These are phyloP conservation scores for Alentia gelatinosa DNA, from an alignment of 2,888 invertebrate genomes.

Conservation along the genomic window DNA sequence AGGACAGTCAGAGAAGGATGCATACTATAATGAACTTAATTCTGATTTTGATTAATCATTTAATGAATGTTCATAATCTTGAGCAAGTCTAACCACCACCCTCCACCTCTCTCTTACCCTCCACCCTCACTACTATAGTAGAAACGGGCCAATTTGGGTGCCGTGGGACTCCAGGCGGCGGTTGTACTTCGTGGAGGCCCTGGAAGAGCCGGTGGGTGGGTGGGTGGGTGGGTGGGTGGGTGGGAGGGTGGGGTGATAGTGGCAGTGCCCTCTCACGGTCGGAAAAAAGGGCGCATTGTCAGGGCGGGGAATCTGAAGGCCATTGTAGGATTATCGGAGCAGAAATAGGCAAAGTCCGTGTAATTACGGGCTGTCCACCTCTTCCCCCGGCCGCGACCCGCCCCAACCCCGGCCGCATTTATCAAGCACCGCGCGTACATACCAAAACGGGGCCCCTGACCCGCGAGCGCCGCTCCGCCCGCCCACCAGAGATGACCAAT, in stretches of 20 bases:
- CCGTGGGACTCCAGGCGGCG: no score
- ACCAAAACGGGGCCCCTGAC: neutral
- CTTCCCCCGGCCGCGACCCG: neutral
- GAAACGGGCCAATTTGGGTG: neutral
- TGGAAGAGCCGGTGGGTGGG: neutral
- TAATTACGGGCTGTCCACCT: slow-evolving; percentile 43
- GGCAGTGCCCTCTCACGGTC: neutral
- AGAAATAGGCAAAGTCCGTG: slow-evolving; percentile 52
- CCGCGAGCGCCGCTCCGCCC: neutral
- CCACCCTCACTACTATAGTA: neutral
- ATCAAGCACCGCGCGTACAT: slow-evolving; percentile 23
- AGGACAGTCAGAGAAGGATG: no score
- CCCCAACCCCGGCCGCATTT: neutral
- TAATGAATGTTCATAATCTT: no score
- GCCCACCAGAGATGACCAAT: neutral
- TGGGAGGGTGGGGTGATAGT: neutral
- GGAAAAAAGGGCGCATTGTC: slow-evolving; percentile 9
- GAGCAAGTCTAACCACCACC: no score
- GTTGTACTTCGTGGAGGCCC: no score
- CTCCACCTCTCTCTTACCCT: neutral
- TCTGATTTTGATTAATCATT: no score
- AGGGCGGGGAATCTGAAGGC: slow-evolving; percentile 12
- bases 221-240: neutral
- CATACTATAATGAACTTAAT: no score
- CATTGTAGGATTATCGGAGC: slow-evolving; percentile 50